Conservation (phyloP, 2,113 vertebrate genomes). For the Semnornis frantzii region DNA sequence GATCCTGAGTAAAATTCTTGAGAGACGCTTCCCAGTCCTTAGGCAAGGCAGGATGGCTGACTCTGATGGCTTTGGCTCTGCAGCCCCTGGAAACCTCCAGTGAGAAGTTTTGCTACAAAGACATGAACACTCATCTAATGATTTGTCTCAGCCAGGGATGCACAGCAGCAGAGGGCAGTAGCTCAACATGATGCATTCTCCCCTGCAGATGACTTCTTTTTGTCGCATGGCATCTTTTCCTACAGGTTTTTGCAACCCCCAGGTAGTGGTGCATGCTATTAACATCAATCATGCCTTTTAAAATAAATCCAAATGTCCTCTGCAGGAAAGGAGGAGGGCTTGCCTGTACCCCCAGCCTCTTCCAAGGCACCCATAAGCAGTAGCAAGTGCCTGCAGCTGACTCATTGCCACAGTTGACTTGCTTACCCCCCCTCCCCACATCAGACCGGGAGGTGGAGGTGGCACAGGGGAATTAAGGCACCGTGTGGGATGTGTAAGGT, state of each 20-base stretch:
- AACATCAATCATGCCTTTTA: background rate
- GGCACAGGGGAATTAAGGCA: background rate
- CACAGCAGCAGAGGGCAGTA: slow-evolving; percentile 55
- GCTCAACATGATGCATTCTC: background rate
- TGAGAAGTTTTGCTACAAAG: background rate
- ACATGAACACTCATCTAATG: background rate
- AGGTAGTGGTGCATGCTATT: background rate
- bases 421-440: background rate
- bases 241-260: background rate
- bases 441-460: background rate
- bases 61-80: rapidly evolving
- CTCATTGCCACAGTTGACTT: background rate
- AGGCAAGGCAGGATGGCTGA: background rate
- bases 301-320: background rate
- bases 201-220: background rate
- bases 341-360: background rate
- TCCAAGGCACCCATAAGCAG: background rate
- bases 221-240: background rate
- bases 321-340: background rate
- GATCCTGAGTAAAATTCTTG: background rate
- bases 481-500: background rate
- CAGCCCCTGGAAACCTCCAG: background rate
- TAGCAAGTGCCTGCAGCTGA: background rate
- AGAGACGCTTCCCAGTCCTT: slow-evolving; percentile 17
- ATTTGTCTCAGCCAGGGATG: rapidly evolving